Percentiles rank a stretch among this genome's conserved stretches.
phyloP scores from a whole-genome alignment of 2,797 vertebrate genomes.

The Diglossa cyanea region DNA sequence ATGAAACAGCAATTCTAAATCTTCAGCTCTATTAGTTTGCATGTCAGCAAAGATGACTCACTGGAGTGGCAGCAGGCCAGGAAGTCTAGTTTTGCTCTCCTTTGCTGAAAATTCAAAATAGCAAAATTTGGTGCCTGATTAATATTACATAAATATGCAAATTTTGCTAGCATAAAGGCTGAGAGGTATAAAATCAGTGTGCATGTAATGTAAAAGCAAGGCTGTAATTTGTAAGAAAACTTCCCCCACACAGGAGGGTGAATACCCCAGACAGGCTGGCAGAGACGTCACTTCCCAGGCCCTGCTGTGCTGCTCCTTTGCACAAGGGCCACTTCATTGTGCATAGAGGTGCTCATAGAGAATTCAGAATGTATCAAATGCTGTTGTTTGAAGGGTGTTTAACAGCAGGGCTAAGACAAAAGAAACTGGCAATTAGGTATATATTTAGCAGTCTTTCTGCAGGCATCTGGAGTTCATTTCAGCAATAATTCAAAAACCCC shows the following conservation, averaged over 20 bases:
- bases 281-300: not conserved
- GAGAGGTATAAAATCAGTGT: not conserved
- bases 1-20: not conserved
- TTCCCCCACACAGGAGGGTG: not conserved
- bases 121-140: slow-evolving; percentile 32
- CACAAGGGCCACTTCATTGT: slow-evolving; percentile 28
- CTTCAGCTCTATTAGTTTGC: not conserved
- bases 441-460: slow-evolving; percentile 71
- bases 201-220: slow-evolving; percentile 2
- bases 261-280: not conserved
- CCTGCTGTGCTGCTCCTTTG: not conserved
- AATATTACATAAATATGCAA: slow-evolving; percentile 47
- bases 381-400: slow-evolving; percentile 59
- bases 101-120: slow-evolving; percentile 44
- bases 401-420: slow-evolving; percentile 54
- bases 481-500: slow-evolving; percentile 65
- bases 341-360: slow-evolving; percentile 21
- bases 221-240: slow-evolving; percentile 30
- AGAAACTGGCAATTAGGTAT: slow-evolving; percentile 63
- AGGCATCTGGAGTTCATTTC: slow-evolving; percentile 69
- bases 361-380: slow-evolving; percentile 27
- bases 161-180: not conserved
- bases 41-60: slow-evolving; percentile 51
- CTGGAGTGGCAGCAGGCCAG: slow-evolving; percentile 22
- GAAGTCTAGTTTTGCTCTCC: slow-evolving; percentile 7